Evolutionary conservation across 2,797 vertebrate genomes (phyloP).

Genomic region (Malurus splendens): DNA sequence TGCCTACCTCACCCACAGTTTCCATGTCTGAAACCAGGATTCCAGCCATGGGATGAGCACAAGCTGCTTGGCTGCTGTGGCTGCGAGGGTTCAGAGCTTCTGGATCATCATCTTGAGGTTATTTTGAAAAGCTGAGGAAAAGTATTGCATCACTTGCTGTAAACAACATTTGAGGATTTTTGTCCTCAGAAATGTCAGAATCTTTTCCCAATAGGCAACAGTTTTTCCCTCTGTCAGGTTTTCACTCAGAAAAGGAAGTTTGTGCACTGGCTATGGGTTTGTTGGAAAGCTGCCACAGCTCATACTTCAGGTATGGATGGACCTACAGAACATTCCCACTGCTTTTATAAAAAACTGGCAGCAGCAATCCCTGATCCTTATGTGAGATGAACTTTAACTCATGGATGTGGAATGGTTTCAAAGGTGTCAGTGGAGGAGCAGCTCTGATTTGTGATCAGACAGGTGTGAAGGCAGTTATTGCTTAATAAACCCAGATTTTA

Average conservation of each 20-base stretch:
- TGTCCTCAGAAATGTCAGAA: neutral
- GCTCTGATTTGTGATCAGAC: neutral
- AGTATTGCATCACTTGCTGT: neutral
- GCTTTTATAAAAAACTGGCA: neutral
- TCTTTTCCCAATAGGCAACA: neutral
- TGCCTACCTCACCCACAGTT: neutral
- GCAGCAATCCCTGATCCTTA: neutral
- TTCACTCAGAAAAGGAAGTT: neutral
- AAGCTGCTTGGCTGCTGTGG: neutral
- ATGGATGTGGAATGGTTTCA: neutral
- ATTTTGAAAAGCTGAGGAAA: conserved; percentile 29
- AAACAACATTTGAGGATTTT: neutral
- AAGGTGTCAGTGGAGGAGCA: neutral
- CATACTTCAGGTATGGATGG: neutral
- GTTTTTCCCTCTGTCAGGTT: neutral
- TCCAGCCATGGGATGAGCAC: neutral
- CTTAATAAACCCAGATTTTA: neutral
- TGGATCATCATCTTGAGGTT: neutral
- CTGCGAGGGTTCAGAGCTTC: neutral
- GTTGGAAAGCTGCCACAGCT: neutral
- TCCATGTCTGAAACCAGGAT: neutral
- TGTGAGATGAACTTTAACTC: neutral
- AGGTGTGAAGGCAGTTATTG: neutral
- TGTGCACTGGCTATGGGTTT: neutral
- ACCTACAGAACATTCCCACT: neutral